phyloP scores from a whole-genome alignment of 1,140 invertebrate genomes.

The Drosophila triauraria region DNA sequence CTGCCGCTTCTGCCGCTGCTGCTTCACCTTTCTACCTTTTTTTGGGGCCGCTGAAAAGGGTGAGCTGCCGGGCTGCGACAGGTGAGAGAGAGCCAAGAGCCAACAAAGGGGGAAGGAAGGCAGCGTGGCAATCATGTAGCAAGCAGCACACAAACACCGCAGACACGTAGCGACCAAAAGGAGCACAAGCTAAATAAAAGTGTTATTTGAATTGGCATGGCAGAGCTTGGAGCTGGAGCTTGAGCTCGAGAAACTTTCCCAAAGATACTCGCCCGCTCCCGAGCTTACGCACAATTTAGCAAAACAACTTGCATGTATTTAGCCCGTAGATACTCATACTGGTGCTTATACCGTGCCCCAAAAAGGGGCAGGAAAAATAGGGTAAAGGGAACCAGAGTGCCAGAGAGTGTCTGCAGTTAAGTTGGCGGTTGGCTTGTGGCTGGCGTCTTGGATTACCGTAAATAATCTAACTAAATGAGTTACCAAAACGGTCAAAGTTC shows the following conservation, averaged over 20 bases:
- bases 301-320: slow-evolving; percentile 80
- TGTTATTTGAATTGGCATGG: slow-evolving; percentile 80
- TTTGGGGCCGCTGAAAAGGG: slow-evolving; percentile 11
- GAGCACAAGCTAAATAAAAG: slow-evolving; percentile 73
- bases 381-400: slow-evolving; percentile 1
- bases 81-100: slow-evolving; percentile 51
- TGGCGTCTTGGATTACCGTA: slow-evolving; percentile 79
- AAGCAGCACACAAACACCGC: slow-evolving; percentile 67
- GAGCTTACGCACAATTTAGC: slow-evolving; percentile 82
- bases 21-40: slow-evolving; percentile 7
- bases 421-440: slow-evolving; percentile 72
- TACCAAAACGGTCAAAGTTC: slow-evolving; percentile 81
- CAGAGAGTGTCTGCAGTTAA: slow-evolving; percentile 58
- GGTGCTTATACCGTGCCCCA: neutral
- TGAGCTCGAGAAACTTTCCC: slow-evolving; percentile 77
- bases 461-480: slow-evolving; percentile 82
- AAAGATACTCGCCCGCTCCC: slow-evolving; percentile 27
- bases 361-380: slow-evolving; percentile 10
- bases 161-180: slow-evolving; percentile 64
- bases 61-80: slow-evolving; percentile 38
- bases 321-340: slow-evolving; percentile 61
- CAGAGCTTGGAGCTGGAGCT: slow-evolving; percentile 81
- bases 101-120: slow-evolving; percentile 7
- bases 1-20: slow-evolving; percentile 13
- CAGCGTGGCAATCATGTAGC: slow-evolving; percentile 75